Percentiles rank a stretch among this genome's conserved stretches.
Evolutionary conservation across 2,797 vertebrate species (phyloP).

Genomic region (Anguilla megastoma): DNA sequence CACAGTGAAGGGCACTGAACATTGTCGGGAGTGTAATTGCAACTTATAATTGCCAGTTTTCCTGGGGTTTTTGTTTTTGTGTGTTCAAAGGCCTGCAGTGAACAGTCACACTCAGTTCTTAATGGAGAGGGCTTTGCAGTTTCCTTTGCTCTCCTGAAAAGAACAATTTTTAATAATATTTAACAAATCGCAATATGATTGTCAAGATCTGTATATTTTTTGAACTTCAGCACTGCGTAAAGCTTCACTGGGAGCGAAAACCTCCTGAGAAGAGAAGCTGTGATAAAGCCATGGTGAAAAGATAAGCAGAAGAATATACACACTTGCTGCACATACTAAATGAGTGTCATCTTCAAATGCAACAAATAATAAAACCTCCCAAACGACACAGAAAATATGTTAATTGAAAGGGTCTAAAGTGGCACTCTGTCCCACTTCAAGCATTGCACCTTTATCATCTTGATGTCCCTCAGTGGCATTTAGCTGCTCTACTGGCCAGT

Average conservation of each 20-base stretch:
- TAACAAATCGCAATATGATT: neutral
- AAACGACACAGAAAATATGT: neutral
- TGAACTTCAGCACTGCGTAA: constrained; percentile 11
- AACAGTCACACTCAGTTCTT: neutral
- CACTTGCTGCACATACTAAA: too few species aligned
- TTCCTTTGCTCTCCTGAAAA: neutral
- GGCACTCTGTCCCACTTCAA: neutral
- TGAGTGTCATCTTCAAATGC: neutral
- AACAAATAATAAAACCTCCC: neutral
- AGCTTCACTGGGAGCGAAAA: neutral
- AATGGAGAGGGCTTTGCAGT: neutral
- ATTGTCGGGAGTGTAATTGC: neutral
- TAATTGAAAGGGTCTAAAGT: neutral
- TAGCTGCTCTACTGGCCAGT: constrained; percentile 8
- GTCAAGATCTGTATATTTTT: neutral
- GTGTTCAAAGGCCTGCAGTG: neutral
- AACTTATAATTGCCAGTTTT: neutral
- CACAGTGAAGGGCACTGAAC: neutral
- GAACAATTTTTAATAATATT: neutral
- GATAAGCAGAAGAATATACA: too few species aligned
- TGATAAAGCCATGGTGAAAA: neutral
- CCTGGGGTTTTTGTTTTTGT: neutral
- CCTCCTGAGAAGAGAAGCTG: neutral
- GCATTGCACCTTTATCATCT: neutral
- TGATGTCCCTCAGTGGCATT: neutral